Base-by-base conservation (phyloP, 2,797 vertebrate species). In the Acridotheres tristis region DNA sequence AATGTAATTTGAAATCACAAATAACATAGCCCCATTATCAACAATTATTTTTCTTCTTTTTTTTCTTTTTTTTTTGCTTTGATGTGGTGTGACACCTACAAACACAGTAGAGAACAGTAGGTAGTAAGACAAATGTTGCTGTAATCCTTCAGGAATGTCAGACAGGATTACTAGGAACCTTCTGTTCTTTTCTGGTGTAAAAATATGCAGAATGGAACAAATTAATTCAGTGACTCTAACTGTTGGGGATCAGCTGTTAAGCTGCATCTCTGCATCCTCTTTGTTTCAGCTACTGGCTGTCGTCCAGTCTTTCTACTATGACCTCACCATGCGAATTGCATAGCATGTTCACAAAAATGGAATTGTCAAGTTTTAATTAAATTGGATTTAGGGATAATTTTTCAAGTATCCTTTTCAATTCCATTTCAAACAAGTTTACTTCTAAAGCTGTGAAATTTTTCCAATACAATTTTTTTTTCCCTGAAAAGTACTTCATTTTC, bases 181-280 rank as follows among this genome's bases (percentile, higher is more conserved):
- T 94, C 48, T 86, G 67, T 66, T 95, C 85, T 83, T 65, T 78
- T 83, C 63, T 81, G 11, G 22, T 90, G 32, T 76, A 72, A 94
- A 95, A 95, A 86, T 59, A 86, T n/a, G 62, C 69, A 75, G 58
- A 95, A 89, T 36, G 48, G 58, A 91, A 82, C 36, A 79, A 96
- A 94, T 78, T 51, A 86, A 66, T 93, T 89, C 83, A 82, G 5
- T 81, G 32, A 79, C 7, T 57, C 27, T 89, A 43, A 68, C 27
- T 78, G 51, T 51, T 0, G 2, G 67, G 62, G 53, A 86, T 91
- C 90, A 91, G 47, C 63, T 86, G 66, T 78, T 94, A 90, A 91
- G 40, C 88, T 11, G 16, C 18, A 34, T 85, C 69, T 83, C 54
- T 83, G 73, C 65, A 32, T 75, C n/a, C 47, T 89, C 53, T 89